Base-by-base conservation (phyloP, 2,888 invertebrate species). In the Parthenolecanium corni region DNA sequence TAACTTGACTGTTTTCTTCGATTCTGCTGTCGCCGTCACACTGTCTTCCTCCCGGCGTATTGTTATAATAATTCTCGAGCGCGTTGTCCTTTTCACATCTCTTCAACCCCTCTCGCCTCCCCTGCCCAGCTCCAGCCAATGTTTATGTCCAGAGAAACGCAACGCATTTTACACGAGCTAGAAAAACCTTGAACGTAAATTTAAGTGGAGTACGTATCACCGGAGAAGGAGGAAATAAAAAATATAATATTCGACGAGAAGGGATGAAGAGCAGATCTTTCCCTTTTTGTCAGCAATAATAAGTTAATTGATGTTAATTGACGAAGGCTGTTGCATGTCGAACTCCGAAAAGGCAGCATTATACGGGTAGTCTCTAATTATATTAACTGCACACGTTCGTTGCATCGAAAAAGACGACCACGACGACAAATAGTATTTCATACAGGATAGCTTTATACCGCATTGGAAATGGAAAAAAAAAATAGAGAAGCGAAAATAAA, bases 301-400 rank as follows among this genome's bases (percentile, higher is more conserved):
- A 47, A 57, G 57, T 57, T 57, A 57, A 57, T 57, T 57, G 57
- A 57, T 57, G 57, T 57, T 47, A 57, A 57, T 57, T 57, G 57
- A 57, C 46, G 57, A 46, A 57, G 57, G 57, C 57, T 57, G 57
- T 25, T 57, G 57, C 46, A 47, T 47, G 57, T 20, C 57, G 57
- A 20, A 44, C 57, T 46, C 46, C 57, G 47, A 20, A 24, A n/a
- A n/a, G 14, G 21, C 46, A 16, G 47, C 47, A 47, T 46, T 36
- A 57, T 57, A 57, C 57, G 57, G 57, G 57, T 57, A 57, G 57
- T 47, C 46, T 57, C 25, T 57, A 57, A 57, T 57, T 46, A 46
- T 47, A 44, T 57, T 47, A 36, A 47, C 42, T 57, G 57, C 57
- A 57, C n/a, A n/a, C 47, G 47, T 57, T 44, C 31, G 31, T 31